A percentile compares a stretch with the other conserved stretches of the same genome.
Conservation (phyloP, 2,797 vertebrate genomes). For the Chloroceryle amazona region DNA sequence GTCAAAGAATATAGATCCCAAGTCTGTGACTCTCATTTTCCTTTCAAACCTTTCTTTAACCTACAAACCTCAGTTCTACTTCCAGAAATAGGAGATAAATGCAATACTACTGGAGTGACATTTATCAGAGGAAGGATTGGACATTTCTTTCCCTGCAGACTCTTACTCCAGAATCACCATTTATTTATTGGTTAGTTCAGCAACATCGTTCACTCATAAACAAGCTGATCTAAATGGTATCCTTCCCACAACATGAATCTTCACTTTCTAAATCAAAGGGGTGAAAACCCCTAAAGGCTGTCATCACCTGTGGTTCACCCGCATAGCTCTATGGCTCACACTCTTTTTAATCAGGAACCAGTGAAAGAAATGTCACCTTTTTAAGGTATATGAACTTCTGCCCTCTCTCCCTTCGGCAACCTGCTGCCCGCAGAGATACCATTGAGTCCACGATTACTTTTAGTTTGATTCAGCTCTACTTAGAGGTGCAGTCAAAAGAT, state of each 20-base stretch:
- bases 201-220: neutral
- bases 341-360: neutral
- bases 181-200: neutral
- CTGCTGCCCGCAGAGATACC: neutral
- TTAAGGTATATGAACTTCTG: neutral
- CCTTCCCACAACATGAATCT: neutral
- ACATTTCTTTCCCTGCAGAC: neutral
- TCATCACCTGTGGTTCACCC: neutral
- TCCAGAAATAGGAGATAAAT: slow-evolving; percentile 34
- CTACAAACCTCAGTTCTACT: neutral
- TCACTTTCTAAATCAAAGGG: neutral
- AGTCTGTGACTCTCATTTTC: neutral
- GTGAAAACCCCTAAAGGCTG: neutral
- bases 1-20: slow-evolving; percentile 1
- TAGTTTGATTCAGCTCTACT: slow-evolving; percentile 4
- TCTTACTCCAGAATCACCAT: neutral
- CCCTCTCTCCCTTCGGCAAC: neutral
- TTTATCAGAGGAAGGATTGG: slow-evolving; percentile 12
- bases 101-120: neutral
- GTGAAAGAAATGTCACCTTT: neutral
- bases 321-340: neutral
- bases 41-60: slow-evolving; percentile 5
- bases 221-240: neutral
- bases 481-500: slow-evolving; percentile 2
- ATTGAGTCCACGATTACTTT: neutral